A percentile compares a stretch with the other conserved stretches of the same genome.
Conservation (phyloP, 2,888 invertebrate species). For the Hydraecia micacea region DNA sequence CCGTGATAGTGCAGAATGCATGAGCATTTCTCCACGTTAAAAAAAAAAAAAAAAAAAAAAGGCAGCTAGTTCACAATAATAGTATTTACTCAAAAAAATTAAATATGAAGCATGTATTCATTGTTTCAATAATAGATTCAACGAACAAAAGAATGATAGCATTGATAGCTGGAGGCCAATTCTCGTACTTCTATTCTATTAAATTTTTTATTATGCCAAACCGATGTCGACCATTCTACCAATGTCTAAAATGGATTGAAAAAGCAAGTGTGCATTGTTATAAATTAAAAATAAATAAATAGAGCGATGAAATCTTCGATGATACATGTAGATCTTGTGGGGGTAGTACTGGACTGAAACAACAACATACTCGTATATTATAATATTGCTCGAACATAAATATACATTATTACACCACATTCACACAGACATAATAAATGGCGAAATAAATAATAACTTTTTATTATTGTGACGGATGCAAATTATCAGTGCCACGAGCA, state of each 20-base stretch:
- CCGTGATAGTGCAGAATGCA: no score
- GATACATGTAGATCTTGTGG: not conserved
- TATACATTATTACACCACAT: not conserved
- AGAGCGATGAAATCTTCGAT: not conserved
- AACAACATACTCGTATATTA: no score
- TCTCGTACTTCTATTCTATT: not conserved
- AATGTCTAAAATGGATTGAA: no score
- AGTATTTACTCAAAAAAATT: not conserved
- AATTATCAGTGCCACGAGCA: not conserved
- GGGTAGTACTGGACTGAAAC: not conserved
- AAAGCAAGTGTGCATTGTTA: no score
- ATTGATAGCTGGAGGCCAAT: not conserved
- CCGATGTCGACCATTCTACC: no score
- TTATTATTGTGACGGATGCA: not conserved
- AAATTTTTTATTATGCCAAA: no score
- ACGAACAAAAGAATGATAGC: not conserved
- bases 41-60: no score
- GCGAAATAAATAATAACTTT: not conserved
- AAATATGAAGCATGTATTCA: not conserved
- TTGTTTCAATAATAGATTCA: no score
- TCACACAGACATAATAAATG: not conserved
- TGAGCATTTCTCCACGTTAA: no score
- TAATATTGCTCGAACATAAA: not conserved
- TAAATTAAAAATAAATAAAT: not conserved
- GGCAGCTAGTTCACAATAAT: not conserved